Base-by-base conservation (phyloP, 2,113 vertebrate genomes). In the Lepisosteus osseus region DNA sequence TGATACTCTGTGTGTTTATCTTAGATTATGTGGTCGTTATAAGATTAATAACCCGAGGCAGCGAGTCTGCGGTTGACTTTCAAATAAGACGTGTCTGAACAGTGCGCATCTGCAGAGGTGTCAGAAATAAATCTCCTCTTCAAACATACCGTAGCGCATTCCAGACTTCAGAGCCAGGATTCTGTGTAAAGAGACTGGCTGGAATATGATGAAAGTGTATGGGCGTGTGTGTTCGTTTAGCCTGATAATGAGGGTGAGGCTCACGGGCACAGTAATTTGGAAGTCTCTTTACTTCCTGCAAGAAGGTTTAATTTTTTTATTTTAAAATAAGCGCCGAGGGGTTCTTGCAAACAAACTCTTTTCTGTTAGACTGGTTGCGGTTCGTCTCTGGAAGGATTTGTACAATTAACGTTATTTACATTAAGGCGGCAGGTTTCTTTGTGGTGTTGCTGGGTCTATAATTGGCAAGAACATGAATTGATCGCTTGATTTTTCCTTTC, bases 61-160 rank as follows among this genome's bases (percentile, higher is more conserved):
- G 83, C 79, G 90, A 93, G 91, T 92, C 92, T 94, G 87, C 65
- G 87, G 94, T 91, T 90, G 90, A 88, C 91, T 95, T 91, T 95
- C 91, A 95, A 94, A 84, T 77, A 86, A 91, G 93, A 86, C 96
- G 91, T 96, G 97, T 92, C 95, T 89, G 80, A 76, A 95, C 97
- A 96, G 84, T 83, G 84, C 85, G 86, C 85, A 82, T 84, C 86
- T 82, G 90, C 80, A 80, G 88, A 92, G 86, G 87, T 92, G 91
- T 90, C 90, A 90, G 83, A 88, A 90, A 87, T 90, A 90, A 91
- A 92, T 91, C 89, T 88, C 74, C 80, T 78, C 90, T 94, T 94
- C 90, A 94, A 69, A 93, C 91, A 87, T 88, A 84, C 54, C 74
- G 80, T 75, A 71, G 85, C 84, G 78, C 92, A 94, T 95, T 94